Base-by-base conservation (phyloP, 2,113 vertebrate species). In the Todiramphus saurophagus region DNA sequence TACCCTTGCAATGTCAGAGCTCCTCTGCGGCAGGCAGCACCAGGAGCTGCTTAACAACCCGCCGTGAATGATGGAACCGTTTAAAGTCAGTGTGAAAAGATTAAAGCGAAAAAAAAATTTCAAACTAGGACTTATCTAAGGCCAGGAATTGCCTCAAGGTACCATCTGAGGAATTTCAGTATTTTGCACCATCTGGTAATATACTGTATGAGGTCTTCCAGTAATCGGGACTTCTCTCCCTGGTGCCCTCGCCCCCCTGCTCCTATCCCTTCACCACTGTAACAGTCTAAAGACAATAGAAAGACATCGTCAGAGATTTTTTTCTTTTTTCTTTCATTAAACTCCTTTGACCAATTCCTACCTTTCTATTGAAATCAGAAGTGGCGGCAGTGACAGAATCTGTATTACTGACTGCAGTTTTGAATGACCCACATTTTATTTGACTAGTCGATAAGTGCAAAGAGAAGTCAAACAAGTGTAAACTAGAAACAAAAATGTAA, bases 121-220 rank as follows among this genome's bases (percentile, higher is more conserved):
- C 89, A 95, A 72, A 96, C 58, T 39, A 73, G 73, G 46, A 20
- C n/a, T 96, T 89, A 93, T 78, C 41, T 90, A 70, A 94, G 55
- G 41, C 63, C 28, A 87, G 70, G 37, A 91, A 92, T 92, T 67
- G 63, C 92, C 69, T 79, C 76, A 43, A 95, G 81, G 44, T 90
- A 41, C 39, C 80, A 50, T 73, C 88, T 75, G 37, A 12, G 7
- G 75, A 68, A 89, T 95, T 93, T 75, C 24, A 88, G 46, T 90
- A 44, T 86, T 90, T 76, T 79, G 9, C 43, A 27, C 28, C 3
- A 16, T 46, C 75, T 97, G 20, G 17, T 73, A 62, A 83, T 67
- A 18, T 28, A 23, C 12, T 64, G 25, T 55, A 72, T 70, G n/a
- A 88, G 64, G 58, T 95, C 51, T 89, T 79, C 68, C 59, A 79